Evolutionary conservation across 2,888 invertebrate genomes (phyloP).

Genomic region (Rhorus exstirpatorius): DNA sequence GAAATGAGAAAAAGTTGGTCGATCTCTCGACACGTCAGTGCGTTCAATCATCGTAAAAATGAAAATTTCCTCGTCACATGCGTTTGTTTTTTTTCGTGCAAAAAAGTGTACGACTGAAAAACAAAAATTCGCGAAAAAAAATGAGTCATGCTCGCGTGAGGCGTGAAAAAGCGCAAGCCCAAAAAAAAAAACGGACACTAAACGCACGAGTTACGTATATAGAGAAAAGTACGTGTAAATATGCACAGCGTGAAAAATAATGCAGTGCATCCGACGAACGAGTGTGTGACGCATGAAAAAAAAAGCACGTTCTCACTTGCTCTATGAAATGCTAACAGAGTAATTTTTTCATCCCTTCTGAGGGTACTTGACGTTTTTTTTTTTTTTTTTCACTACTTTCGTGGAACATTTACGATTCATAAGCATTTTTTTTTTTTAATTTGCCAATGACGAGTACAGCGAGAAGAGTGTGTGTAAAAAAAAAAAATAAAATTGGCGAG

Average conservation of each 20-base stretch:
- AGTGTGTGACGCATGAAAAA: constrained; percentile 60
- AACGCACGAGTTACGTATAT: constrained; percentile 34
- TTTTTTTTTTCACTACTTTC: constrained; percentile 49
- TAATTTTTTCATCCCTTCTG: constrained; percentile 41
- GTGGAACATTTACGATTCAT: constrained; percentile 46
- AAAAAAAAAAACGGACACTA: constrained; percentile 50
- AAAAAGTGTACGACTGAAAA: background rate
- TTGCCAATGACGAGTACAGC: constrained; percentile 45
- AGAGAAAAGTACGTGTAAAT: constrained; percentile 30
- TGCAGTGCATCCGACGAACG: constrained; percentile 37
- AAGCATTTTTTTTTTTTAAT: constrained; percentile 31
- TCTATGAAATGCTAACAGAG: constrained; percentile 37
- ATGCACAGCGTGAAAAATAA: constrained; percentile 45
- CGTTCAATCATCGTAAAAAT: background rate
- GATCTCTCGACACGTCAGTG: too few species aligned
- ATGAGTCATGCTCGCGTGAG: constrained; percentile 24
- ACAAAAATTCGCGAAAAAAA: constrained; percentile 12
- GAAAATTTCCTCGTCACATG: background rate
- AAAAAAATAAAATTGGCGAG: constrained; percentile 38
- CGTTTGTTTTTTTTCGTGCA: background rate
- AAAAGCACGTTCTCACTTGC: constrained; percentile 56
- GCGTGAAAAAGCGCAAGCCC: constrained; percentile 66
- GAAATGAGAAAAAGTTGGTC: background rate
- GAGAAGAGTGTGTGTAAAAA: constrained; percentile 37
- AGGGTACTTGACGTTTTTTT: background rate